phyloP scores from a whole-genome alignment of 2,888 invertebrate species.

The Stramonita haemastoma region DNA sequence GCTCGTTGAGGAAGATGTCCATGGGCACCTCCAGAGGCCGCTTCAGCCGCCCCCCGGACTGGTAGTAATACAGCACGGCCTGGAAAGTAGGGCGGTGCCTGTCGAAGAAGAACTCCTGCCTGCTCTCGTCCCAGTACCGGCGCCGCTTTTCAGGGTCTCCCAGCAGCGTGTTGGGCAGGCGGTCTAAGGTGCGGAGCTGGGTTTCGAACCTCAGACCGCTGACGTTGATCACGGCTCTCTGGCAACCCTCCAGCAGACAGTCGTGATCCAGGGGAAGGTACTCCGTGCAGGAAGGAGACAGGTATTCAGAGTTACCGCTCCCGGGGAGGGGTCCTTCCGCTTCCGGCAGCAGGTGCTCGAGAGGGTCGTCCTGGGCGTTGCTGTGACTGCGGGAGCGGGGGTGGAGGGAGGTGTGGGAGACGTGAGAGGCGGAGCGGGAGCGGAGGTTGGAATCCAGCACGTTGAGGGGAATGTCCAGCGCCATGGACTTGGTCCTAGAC shows the following conservation, averaged over 20 bases:
- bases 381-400: constrained; percentile 24
- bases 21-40: constrained; percentile 78
- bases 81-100: constrained; percentile 76
- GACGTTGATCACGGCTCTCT: constrained; percentile 70
- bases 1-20: constrained; percentile 78
- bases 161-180: constrained; percentile 74
- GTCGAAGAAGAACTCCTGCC: constrained; percentile 75
- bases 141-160: constrained; percentile 70
- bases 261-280: constrained; percentile 57
- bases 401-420: constrained; percentile 3
- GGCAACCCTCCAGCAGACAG: constrained; percentile 64
- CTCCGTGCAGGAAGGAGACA: constrained; percentile 38
- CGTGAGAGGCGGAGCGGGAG: not conserved
- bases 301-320: constrained; percentile 29
- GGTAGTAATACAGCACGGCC: constrained; percentile 76
- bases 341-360: constrained; percentile 31
- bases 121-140: constrained; percentile 69
- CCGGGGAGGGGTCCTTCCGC: not conserved
- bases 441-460: constrained; percentile 24
- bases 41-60: constrained; percentile 77
- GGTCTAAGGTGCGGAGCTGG: constrained; percentile 73
- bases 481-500: constrained; percentile 8
- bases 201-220: constrained; percentile 76
- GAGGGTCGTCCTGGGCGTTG: not conserved
- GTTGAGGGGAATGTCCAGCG: constrained; percentile 29